Evolutionary conservation across 2,797 vertebrate genomes (phyloP).

Genomic region (Bucorvus abyssinicus): DNA sequence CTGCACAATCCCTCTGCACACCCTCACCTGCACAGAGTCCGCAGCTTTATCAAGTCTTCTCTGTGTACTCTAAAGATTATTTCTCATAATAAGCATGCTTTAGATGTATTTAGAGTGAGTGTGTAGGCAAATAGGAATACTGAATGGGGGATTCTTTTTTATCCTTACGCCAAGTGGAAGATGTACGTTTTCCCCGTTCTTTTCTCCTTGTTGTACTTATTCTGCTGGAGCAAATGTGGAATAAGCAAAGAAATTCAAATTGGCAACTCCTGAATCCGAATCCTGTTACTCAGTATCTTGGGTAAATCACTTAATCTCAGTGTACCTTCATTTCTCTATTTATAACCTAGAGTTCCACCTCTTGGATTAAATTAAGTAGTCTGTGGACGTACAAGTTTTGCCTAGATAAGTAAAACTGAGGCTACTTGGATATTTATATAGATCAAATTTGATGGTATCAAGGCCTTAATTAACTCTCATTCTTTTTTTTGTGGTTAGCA

Average conservation of each 20-base stretch:
- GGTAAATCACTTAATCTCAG: conserved; percentile 35
- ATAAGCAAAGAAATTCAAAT: conserved; percentile 8
- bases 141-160: background rate
- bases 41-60: background rate
- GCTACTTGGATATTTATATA: background rate
- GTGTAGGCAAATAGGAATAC: background rate
- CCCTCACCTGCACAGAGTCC: background rate
- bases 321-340: conserved; percentile 39
- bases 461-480: background rate
- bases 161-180: background rate
- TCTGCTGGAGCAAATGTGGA: background rate
- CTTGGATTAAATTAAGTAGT: background rate
- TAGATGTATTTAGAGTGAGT: background rate
- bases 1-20: background rate
- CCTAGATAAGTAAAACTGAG: background rate
- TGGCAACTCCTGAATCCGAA: conserved; percentile 12
- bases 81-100: background rate
- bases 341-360: conserved; percentile 35
- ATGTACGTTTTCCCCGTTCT: background rate
- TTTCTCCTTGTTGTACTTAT: background rate
- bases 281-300: background rate
- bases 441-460: background rate
- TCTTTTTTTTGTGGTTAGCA: background rate
- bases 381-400: background rate
- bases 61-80: background rate